Conservation (phyloP, 2,113 vertebrate genomes). For the Myanophis thanlyinensis region DNA sequence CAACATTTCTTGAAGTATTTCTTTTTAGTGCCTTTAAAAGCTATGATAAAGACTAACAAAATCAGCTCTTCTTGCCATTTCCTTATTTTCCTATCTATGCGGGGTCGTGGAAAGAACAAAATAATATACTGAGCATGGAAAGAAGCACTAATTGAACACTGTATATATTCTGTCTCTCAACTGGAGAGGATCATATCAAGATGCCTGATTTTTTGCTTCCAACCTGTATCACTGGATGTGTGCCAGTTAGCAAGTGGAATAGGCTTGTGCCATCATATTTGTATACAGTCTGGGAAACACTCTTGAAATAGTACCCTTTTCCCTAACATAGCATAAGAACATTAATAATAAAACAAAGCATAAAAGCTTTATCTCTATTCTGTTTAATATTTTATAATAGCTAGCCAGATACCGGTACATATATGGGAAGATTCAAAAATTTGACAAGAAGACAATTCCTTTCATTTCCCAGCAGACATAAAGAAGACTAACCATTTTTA, state of each 20-base stretch:
- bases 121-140: not conserved
- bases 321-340: not conserved
- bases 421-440: not conserved
- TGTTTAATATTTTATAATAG: not conserved
- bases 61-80: not conserved
- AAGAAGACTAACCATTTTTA: not conserved
- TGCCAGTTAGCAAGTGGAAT: not conserved
- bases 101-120: not conserved
- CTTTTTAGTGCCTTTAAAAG: not conserved
- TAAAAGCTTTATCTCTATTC: not conserved
- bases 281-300: not conserved
- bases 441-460: not conserved
- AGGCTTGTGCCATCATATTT: not conserved
- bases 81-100: not conserved
- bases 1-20: not conserved
- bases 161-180: not conserved
- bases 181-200: not conserved
- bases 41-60: not conserved
- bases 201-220: not conserved
- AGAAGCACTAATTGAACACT: not conserved
- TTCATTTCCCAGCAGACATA: not conserved
- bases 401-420: not conserved
- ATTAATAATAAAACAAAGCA: not conserved
- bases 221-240: not conserved
- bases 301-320: not conserved